Percentiles rank a stretch among this genome's conserved stretches.
phyloP scores from a whole-genome alignment of 2,888 invertebrate genomes.

The Harmothoe impar region DNA sequence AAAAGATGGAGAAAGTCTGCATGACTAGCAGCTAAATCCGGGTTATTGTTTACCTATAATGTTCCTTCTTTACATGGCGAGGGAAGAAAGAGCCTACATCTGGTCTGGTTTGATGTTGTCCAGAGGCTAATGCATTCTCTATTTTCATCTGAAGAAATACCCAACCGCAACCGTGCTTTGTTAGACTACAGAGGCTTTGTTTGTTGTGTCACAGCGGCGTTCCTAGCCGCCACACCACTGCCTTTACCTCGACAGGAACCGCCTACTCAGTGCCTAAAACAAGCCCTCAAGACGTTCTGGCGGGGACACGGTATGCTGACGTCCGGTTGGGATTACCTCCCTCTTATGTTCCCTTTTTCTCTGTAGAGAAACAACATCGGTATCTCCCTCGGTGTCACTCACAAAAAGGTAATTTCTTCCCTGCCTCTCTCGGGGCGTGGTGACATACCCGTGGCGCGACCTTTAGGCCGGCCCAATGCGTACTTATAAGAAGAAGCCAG shows the following conservation, averaged over 20 bases:
- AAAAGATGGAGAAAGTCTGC: neutral
- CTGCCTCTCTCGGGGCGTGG: neutral
- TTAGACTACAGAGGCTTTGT: constrained; percentile 7
- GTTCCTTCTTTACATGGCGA: neutral
- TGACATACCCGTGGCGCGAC: constrained; percentile 28
- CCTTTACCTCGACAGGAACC: neutral
- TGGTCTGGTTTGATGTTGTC: neutral
- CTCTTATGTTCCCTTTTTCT: neutral
- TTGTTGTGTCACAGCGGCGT: constrained; percentile 5
- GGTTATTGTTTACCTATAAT: neutral
- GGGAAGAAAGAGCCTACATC: neutral
- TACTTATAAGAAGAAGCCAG: constrained; percentile 7
- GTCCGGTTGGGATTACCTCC: constrained; percentile 38
- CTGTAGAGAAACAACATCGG: neutral
- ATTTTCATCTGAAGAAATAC: constrained; percentile 1
- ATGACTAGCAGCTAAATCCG: neutral
- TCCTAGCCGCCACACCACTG: constrained; percentile 12
- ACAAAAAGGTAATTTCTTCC: neutral
- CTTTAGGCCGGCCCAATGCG: neutral
- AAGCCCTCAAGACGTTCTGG: neutral
- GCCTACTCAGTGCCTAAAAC: constrained; percentile 35
- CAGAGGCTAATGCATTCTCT: neutral
- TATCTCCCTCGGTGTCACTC: neutral
- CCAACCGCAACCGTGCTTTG: neutral
- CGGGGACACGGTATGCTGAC: neutral